Evolutionary conservation across 2,113 vertebrate species (phyloP).

Genomic region (Promerops cafer): DNA sequence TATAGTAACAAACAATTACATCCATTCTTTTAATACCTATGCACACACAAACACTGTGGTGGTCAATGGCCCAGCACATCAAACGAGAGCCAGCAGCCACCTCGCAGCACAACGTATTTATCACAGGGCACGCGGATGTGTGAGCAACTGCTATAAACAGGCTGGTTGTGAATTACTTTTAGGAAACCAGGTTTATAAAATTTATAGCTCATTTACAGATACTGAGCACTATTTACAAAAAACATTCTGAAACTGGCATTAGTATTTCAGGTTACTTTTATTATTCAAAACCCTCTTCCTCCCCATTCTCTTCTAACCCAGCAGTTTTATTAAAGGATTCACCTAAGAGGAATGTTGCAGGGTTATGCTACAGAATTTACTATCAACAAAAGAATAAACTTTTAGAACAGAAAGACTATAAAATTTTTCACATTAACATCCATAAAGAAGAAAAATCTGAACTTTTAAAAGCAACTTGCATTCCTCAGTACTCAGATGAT

Average conservation of each 20-base stretch:
- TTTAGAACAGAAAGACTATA: neutral
- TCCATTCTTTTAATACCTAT: fast-evolving
- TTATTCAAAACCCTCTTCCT: neutral
- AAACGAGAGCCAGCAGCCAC: neutral
- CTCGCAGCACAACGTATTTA: fast-evolving
- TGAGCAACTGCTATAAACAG: neutral
- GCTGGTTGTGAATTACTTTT: neutral
- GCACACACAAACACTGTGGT: neutral
- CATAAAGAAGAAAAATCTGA: neutral
- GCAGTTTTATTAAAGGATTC: neutral
- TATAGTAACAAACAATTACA: neutral
- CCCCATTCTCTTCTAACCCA: neutral
- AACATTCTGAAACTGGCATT: neutral
- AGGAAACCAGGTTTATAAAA: neutral
- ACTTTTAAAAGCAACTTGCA: neutral
- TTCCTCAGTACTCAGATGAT: neutral
- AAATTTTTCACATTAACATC: neutral
- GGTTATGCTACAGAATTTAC: neutral
- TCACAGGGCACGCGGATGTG: fast-evolving
- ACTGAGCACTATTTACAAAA: neutral
- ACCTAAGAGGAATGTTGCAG: neutral
- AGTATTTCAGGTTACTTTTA: neutral
- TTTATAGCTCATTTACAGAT: neutral
- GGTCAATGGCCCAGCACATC: neutral
- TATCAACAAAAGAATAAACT: neutral